phyloP scores from a whole-genome alignment of 2,888 invertebrate genomes.

The Choreutis nemorana region DNA sequence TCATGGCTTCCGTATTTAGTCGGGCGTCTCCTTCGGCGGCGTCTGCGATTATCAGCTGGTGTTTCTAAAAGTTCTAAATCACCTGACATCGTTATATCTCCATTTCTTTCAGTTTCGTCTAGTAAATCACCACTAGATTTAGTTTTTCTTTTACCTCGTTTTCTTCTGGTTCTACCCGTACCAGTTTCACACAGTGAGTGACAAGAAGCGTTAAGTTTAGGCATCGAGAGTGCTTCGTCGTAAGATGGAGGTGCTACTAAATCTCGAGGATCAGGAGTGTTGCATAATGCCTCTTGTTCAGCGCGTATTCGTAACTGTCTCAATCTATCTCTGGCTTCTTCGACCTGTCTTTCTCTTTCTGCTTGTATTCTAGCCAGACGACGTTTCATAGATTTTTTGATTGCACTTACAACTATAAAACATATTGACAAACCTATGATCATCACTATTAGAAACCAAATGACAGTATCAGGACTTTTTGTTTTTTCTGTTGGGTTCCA shows the following conservation, averaged over 20 bases:
- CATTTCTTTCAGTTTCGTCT: conserved; percentile 53
- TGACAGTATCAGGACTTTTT: conserved; percentile 53
- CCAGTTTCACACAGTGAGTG: conserved; percentile 61
- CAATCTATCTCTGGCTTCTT: conserved; percentile 65
- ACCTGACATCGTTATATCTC: conserved; percentile 33
- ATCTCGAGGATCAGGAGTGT: conserved; percentile 75
- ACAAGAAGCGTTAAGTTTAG: conserved; percentile 70
- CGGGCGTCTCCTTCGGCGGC: conserved; percentile 28
- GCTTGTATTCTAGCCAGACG: conserved; percentile 55
- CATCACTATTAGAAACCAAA: conserved; percentile 67
- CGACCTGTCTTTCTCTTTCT: conserved; percentile 63
- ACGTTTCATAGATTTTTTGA: conserved; percentile 63
- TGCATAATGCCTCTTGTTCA: conserved; percentile 63
- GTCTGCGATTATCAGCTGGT: conserved; percentile 23
- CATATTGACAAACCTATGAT: conserved; percentile 62
- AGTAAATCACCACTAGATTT: conserved; percentile 59
- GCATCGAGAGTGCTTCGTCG: conserved; percentile 79
- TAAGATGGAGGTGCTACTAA: conserved; percentile 76
- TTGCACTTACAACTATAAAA: conserved; percentile 58
- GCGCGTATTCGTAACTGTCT: conserved; percentile 60
- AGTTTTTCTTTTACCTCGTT: conserved; percentile 53
- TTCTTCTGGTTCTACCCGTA: conserved; percentile 42
- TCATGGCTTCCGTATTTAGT: conserved; percentile 52
- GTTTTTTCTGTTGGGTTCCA: conserved; percentile 63
- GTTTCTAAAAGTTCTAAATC: conserved; percentile 36